Base-by-base conservation (phyloP, 2,888 invertebrate species). In the Tricholauxania praeusta region DNA sequence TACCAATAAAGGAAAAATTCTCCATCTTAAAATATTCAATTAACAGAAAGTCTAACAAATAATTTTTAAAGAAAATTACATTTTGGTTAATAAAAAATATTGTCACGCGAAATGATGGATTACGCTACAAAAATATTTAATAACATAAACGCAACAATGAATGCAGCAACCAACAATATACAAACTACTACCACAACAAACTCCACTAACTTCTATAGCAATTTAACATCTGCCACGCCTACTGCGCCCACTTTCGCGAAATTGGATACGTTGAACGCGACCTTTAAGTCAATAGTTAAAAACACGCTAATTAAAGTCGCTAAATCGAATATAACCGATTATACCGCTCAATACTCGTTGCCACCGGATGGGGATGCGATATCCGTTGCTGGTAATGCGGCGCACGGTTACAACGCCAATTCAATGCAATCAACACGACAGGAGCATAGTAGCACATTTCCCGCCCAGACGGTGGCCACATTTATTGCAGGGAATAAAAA, bases 401-500 rank as follows among this genome's bases (percentile, higher is more conserved):
- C 32, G 17, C 39, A 70, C 52, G 53, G 63, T 53, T 32, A 65
- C 52, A 52, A 64, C 72, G 15, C 63, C 70, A 52, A 73, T 76
- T 73, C 67, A 15, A 67, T 67, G 67, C 67, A 67, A 73, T 74
- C 64, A 53, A 73, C 74, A 71, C 75, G 72, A 69, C 74, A 1
- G 75, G 71, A 39, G 14, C 67, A 39, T 12, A 47, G 47, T 22
- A 79, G 75, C 14, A 71, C 84, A 12, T 80, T 85, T 64, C 85
- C 83, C 52, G 82, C 81, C 12, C 85, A 86, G 73, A 86, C 86
- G 12, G 83, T 85, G 77, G 85, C 85, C 78, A 85, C 86, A 63
- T 82, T 86, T 72, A 84, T 86, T 72, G 82, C 84, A 49, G 84
- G 84, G 76, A 88, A 91, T 80, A 93, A 91, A 82, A 93, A 93